A percentile compares a stretch with the other conserved stretches of the same genome.
These are phyloP conservation scores for Anneissia japonica DNA, from an alignment of 35 echinoderm and acorn worm species.

Conservation along the genomic window DNA sequence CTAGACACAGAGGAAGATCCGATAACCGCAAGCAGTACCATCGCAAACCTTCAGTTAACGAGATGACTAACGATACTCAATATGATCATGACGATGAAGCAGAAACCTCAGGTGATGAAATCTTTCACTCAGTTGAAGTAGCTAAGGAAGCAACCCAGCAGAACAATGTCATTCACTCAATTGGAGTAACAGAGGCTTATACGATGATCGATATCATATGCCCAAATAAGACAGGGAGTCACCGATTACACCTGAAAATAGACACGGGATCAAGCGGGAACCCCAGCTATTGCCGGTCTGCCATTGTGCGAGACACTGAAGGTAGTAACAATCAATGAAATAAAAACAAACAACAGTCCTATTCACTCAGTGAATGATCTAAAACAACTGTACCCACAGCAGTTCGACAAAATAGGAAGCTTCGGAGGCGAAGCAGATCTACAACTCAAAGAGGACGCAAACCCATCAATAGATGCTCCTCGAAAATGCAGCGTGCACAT, in stretches of 20 bases:
- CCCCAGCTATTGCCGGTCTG: conserved; percentile 30
- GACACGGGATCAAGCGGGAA: too few relatives aligned
- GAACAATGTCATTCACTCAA: neutral
- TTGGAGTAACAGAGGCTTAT: conserved; percentile 15
- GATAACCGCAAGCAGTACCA: too few relatives aligned
- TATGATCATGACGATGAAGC: too few relatives aligned
- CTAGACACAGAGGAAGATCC: neutral
- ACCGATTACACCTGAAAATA: conserved; percentile 20
- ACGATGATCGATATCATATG: conserved; percentile 37
- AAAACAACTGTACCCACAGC: neutral
- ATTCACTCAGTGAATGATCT: conserved; percentile 28
- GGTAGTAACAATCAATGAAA: conserved; percentile 14
- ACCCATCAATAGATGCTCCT: conserved; percentile 31
- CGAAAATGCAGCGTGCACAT: conserved; percentile 50
- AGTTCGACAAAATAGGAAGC: conserved; percentile 41
- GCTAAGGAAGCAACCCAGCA: neutral
- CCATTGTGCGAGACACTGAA: conserved; percentile 4
- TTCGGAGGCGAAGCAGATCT: conserved; percentile 36
- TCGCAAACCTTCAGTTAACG: too few relatives aligned
- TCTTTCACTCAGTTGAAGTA: neutral
- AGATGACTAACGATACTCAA: too few relatives aligned
- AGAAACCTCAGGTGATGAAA: too few relatives aligned
- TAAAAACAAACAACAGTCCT: neutral
- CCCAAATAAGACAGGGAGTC: neutral
- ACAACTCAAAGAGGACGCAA: conserved; percentile 31